A percentile compares a stretch with the other conserved stretches of the same genome.
phyloP scores from a whole-genome alignment of 2,797 vertebrate genomes.

The Pseudomugil gertrudae region DNA sequence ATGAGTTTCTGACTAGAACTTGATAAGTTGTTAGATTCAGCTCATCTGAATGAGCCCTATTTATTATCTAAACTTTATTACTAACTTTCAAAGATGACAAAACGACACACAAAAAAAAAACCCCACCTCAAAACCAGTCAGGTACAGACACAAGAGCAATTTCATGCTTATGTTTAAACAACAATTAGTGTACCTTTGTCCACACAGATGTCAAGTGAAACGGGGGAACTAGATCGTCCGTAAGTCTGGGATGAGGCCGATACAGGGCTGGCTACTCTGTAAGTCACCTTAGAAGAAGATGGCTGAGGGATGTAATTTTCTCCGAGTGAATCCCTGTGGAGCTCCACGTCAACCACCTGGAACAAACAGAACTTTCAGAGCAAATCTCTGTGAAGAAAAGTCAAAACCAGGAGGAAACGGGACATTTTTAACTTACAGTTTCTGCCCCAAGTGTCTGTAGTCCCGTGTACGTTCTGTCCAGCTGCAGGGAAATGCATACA shows the following conservation, averaged over 20 bases:
- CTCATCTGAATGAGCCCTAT: not conserved
- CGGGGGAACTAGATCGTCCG: conserved; percentile 83
- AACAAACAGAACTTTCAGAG: conserved; percentile 44
- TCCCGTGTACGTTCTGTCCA: conserved; percentile 98
- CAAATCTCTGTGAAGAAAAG: conserved; percentile 10
- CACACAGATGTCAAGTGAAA: conserved; percentile 79
- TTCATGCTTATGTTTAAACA: not conserved
- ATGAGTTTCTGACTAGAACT: no score
- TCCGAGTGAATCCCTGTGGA: conserved; percentile 91
- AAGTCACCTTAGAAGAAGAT: conserved; percentile 72
- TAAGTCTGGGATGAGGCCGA: conserved; percentile 66
- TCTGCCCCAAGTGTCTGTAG: conserved; percentile 97
- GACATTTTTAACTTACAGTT: conserved; percentile 84
- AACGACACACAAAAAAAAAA: no score
- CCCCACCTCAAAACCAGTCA: not conserved
- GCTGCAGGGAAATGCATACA: conserved; percentile 76
- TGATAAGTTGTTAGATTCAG: no score
- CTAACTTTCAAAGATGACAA: no score
- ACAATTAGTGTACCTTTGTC: conserved; percentile 87
- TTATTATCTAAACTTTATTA: not conserved
- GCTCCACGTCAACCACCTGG: conserved; percentile 97
- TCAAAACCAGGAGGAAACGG: conserved; percentile 4
- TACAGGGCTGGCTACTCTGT: conserved; percentile 79
- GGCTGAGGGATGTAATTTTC: conserved; percentile 85
- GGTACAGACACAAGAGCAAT: not conserved